Evolutionary conservation across 2,113 vertebrate genomes (phyloP), one percentile per base, ranked within the genome.

Genomic region (Forbesichthys agassizii): DNA sequence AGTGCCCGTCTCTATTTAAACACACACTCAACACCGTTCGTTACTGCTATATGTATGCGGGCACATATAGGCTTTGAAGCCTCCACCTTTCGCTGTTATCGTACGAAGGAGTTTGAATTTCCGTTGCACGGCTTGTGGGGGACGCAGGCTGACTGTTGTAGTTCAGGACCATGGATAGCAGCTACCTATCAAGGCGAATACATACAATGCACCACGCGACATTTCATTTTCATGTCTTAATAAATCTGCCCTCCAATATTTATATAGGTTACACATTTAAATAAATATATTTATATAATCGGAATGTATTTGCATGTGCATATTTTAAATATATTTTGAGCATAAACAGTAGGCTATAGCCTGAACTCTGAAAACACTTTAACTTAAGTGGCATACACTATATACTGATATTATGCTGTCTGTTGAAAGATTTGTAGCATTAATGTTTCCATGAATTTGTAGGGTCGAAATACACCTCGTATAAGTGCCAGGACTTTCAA

Each of bases 1-100:
- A 75, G 78, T 86, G 89, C 86, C 88, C 84, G 90, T 88, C 90
- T 93, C 91, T 89, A 89, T 91, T 91, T 91, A 91, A 93, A 93
- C 87, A 90, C 91, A 88, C 88, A 90, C 85, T 83, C 89, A 79
- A 85, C 83, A 79, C 64, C 81, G 76, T 69, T 76, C 77, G 82
- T 68, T 73, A 52, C 59, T 79, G 82, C 81, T 65, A 64, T 69
- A 69, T 66, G 77, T 20, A 71, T 84, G 78, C 62, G 73, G 20
- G 71, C 69, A 80, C 73, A 46, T 55, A 69, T 55, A 69, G 66
- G 83, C 88, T 91, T 91, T 90, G 88, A 90, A 87, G 88, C 76
- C 73, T 79, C 83, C 74, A 72, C 75, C 88, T 87, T 53, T 27
- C 20, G 46, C 61, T 71, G 73, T 82, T 79, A 74, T 65, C 72